These are phyloP conservation scores for Caenorhabditis afra DNA, from an alignment of 2,888 invertebrate species.

Conservation along the genomic window DNA sequence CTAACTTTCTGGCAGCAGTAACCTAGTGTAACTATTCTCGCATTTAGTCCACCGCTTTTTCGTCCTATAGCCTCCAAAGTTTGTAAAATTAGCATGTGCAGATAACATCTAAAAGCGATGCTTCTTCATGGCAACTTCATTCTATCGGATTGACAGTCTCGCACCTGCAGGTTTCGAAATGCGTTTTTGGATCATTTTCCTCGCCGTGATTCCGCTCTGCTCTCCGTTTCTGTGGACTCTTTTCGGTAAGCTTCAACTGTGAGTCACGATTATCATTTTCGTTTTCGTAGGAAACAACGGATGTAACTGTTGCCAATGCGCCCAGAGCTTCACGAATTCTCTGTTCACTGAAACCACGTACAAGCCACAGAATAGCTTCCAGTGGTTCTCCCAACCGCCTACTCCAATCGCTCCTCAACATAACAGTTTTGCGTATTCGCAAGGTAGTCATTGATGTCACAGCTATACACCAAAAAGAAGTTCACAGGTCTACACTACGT, in stretches of 20 bases:
- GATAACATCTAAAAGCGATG: constrained; percentile 41
- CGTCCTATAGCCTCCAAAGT: constrained; percentile 10
- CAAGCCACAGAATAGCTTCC: background rate
- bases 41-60: background rate
- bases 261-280: background rate
- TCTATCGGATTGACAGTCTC: constrained; percentile 29
- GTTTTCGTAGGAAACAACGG: constrained; percentile 27
- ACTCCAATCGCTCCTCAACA: background rate
- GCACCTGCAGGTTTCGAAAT: constrained; percentile 1
- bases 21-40: constrained; percentile 12
- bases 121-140: constrained; percentile 38
- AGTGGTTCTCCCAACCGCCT: background rate
- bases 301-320: constrained; percentile 50
- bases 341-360: background rate
- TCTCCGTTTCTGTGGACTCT: constrained; percentile 41
- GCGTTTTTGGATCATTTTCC: constrained; percentile 18
- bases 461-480: too few species aligned
- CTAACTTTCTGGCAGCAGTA: background rate
- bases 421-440: background rate
- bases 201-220: background rate
- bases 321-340: background rate
- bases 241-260: constrained; percentile 19
- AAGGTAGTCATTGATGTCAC: too few species aligned
- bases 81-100: constrained; percentile 15
- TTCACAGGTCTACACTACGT: background rate